Evolutionary conservation across 1,140 invertebrate species (phyloP).

Genomic region (Scaptodrosophila lebanonensis): DNA sequence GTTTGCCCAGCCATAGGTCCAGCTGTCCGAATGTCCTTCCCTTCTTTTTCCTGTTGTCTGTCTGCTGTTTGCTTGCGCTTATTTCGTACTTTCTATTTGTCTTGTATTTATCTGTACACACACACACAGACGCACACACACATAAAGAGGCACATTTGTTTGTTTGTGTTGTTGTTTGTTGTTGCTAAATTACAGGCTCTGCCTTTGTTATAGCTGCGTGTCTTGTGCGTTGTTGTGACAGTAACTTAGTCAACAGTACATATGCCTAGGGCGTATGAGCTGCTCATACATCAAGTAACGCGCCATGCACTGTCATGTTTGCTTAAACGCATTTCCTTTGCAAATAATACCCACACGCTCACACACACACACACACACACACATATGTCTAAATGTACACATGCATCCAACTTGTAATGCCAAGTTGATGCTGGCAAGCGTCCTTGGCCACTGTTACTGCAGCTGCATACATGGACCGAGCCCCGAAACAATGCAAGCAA

Average conservation of each 20-base stretch:
- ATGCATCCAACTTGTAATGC: too few relatives aligned
- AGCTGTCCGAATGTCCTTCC: conserved; percentile 40
- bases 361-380: background rate
- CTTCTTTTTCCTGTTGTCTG: conserved; percentile 30
- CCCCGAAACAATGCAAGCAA: conserved; percentile 24
- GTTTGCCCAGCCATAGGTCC: conserved; percentile 40
- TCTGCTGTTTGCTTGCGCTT: conserved; percentile 48
- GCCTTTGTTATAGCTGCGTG: conserved; percentile 43
- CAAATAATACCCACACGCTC: conserved; percentile 46
- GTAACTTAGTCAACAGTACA: conserved; percentile 52
- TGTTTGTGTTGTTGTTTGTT: conserved; percentile 54
- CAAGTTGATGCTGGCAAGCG: too few relatives aligned
- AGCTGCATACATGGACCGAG: conserved; percentile 15
- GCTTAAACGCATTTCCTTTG: conserved; percentile 62
- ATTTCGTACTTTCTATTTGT: conserved; percentile 47
- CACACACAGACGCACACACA: too few relatives aligned
- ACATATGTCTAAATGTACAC: too few relatives aligned
- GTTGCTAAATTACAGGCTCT: conserved; percentile 59
- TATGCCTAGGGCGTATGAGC: conserved; percentile 13
- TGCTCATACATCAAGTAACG: background rate
- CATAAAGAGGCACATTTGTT: too few relatives aligned
- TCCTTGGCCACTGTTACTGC: too few relatives aligned
- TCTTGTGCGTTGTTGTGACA: conserved; percentile 55
- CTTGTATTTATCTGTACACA: conserved; percentile 16
- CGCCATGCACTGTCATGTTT: conserved; percentile 27